Evolutionary conservation across 2,113 vertebrate species (phyloP), one percentile per base, ranked within the genome.

Genomic region (Syrmaticus mikado): DNA sequence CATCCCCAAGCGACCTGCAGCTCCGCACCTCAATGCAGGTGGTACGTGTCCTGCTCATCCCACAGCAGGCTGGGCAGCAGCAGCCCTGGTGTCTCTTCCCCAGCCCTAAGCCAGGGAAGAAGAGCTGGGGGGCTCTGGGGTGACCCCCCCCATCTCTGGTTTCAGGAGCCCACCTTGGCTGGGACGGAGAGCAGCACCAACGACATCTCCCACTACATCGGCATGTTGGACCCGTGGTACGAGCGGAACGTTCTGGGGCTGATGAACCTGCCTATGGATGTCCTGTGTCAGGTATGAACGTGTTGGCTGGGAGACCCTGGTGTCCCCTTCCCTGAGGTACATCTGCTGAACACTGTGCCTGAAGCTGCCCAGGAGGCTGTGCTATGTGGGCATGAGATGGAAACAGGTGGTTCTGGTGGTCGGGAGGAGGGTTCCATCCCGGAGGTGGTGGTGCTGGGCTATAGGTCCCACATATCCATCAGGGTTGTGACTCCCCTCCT

Each of bases 171-270:
- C 12, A 36, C 82, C 13, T 3, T 10, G 1, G 46, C 77, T 5
- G 72, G 87, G 90, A 67, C 48, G 45, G 98, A 98, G 68, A 97
- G 98, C 97, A 99, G 99, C 95, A 99, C 99, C 79, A 99, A 98
- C 1, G 98, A 99, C 87, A 99, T 99, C 66, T 99, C 99, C 58
- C 98, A 97, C 89, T 99, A 99, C 94, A 97, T 99, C 3, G 99
- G 99, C n/a, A 98, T 99, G 98, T 95, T 99, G 93, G 99, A 99
- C 93, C 99, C 99, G 25, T 99, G 99, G 99, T 99, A 99, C 52
- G 98, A 99, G 93, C 98, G 99, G 80, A 99, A 99, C 10, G 98
- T 99, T 40, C 98, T 99, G 25, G 98, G 98, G 82, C 97, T 99
- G 90, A 98, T 99, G 92, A 98, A 98, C 89, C 95, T 99, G 62